Evolutionary conservation across 2,113 vertebrate genomes (phyloP).

Genomic region (Mormyrus lacerda): DNA sequence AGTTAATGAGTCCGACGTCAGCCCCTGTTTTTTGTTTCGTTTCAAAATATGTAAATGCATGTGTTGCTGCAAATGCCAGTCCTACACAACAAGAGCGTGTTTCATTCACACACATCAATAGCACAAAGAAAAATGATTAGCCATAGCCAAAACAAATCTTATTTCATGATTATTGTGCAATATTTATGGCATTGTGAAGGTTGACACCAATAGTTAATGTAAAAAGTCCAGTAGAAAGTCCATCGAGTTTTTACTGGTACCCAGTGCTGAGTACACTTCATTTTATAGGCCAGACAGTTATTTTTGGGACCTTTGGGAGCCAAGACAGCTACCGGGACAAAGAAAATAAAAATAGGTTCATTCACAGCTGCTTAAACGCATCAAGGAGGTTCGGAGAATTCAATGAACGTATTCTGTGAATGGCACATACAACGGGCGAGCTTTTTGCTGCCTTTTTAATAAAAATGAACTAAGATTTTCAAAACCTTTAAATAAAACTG

Average conservation of each 20-base stretch:
- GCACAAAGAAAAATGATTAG: not conserved
- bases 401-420: slow-evolving; percentile 1
- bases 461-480: not conserved
- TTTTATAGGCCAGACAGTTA: slow-evolving; percentile 8
- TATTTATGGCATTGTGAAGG: not conserved
- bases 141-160: not conserved
- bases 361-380: slow-evolving; percentile 3
- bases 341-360: slow-evolving; percentile 9
- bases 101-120: not conserved
- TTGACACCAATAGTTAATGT: not conserved
- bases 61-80: not conserved
- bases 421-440: not conserved
- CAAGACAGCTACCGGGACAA: not conserved
- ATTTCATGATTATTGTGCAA: not conserved
- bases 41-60: not conserved
- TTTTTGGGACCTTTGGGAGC: not conserved
- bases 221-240: not conserved
- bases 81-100: not conserved
- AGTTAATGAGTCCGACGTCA: not conserved
- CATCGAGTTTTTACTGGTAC: not conserved
- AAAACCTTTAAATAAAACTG: not conserved
- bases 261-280: not conserved
- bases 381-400: not conserved
- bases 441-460: not conserved
- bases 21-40: not conserved